Evolutionary conservation across 2,888 invertebrate species (phyloP).

Genomic region (Drosophila sordidapex): DNA sequence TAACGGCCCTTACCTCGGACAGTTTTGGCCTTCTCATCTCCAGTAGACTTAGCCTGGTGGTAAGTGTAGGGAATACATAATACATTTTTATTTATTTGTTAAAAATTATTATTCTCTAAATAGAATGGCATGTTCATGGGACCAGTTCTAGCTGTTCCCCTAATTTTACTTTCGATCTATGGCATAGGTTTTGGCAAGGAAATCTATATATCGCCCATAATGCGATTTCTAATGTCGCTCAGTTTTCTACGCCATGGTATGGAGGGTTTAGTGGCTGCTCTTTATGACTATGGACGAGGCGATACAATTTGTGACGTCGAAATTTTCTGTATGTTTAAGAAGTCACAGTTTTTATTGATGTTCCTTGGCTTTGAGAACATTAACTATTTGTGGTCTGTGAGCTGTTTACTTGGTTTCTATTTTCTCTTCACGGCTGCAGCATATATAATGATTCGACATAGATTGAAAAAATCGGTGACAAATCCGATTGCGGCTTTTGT

Average conservation of each 20-base stretch:
- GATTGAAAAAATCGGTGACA: slow-evolving; percentile 87
- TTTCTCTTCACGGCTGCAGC: slow-evolving; percentile 88
- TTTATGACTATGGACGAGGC: slow-evolving; percentile 91
- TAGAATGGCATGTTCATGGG: slow-evolving; percentile 96
- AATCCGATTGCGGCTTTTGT: slow-evolving; percentile 90
- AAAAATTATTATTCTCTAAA: background rate
- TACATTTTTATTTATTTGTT: background rate
- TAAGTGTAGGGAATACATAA: slow-evolving; percentile 85
- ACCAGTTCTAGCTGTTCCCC: slow-evolving; percentile 93
- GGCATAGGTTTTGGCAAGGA: slow-evolving; percentile 93
- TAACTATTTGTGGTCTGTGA: slow-evolving; percentile 89
- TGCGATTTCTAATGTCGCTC: slow-evolving; percentile 91
- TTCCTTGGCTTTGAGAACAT: slow-evolving; percentile 91
- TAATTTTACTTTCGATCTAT: slow-evolving; percentile 94
- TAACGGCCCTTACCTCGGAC: slow-evolving; percentile 91
- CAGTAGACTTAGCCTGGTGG: slow-evolving; percentile 90
- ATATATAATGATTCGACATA: slow-evolving; percentile 90
- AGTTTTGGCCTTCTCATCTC: slow-evolving; percentile 91
- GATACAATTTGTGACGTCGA: slow-evolving; percentile 90
- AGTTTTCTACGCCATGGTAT: slow-evolving; percentile 93
- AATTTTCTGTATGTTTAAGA: slow-evolving; percentile 91
- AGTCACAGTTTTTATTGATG: slow-evolving; percentile 90
- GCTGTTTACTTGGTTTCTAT: slow-evolving; percentile 90
- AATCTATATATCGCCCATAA: slow-evolving; percentile 89
- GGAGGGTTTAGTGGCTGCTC: slow-evolving; percentile 91